Evolutionary conservation across 2,113 vertebrate genomes (phyloP).

Genomic region (Sula dactylatra): DNA sequence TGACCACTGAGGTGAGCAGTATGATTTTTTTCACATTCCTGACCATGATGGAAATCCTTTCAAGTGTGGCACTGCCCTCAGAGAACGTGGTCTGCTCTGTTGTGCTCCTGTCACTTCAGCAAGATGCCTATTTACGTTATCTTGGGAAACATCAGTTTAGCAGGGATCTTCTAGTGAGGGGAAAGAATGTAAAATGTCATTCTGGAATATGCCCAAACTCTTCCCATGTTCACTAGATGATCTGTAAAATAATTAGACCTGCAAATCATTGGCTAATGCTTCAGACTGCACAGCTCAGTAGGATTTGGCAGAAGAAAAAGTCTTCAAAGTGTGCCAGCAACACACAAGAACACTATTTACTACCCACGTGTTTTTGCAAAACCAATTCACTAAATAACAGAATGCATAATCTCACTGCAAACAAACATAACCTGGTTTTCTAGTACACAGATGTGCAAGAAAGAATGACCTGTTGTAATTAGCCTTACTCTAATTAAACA

Average conservation of each 20-base stretch:
- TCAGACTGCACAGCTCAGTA: background rate
- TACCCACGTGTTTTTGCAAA: background rate
- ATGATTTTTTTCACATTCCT: background rate
- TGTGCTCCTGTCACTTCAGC: background rate
- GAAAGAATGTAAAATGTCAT: background rate
- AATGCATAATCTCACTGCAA: background rate
- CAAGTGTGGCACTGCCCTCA: background rate
- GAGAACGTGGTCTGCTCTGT: background rate
- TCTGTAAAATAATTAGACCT: constrained; percentile 16
- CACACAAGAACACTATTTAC: background rate
- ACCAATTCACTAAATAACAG: background rate
- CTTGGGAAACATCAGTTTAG: background rate
- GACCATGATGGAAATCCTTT: background rate
- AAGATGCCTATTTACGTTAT: background rate
- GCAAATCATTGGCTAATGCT: constrained; percentile 12
- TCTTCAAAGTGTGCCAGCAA: constrained; percentile 7
- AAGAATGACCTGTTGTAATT: background rate
- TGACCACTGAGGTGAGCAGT: background rate
- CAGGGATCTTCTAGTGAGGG: background rate
- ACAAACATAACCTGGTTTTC: background rate
- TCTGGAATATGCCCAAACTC: constrained; percentile 12
- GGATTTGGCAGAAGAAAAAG: background rate
- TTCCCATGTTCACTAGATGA: background rate
- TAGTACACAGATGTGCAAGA: background rate
- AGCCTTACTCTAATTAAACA: background rate